phyloP scores from a whole-genome alignment of 2,888 invertebrate genomes.

The Pseudococcus jackbeardsleyi region DNA sequence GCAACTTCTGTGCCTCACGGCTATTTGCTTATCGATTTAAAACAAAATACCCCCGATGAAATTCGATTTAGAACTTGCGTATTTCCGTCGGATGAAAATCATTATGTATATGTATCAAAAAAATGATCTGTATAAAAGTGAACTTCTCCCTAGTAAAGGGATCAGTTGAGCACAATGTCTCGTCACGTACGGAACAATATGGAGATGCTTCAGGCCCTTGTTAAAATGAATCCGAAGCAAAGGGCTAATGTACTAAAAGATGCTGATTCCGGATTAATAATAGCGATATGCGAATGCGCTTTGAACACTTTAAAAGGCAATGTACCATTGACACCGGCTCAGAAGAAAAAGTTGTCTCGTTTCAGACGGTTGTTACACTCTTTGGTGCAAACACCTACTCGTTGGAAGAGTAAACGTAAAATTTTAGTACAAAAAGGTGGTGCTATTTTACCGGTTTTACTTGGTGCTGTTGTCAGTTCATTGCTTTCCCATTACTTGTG shows the following conservation, averaged over 20 bases:
- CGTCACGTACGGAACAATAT: background rate
- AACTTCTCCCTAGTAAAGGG: too few relatives aligned
- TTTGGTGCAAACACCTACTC: background rate
- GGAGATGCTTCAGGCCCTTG: background rate
- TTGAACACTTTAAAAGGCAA: constrained; percentile 60
- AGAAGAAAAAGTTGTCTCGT: constrained; percentile 40
- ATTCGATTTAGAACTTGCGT: constrained; percentile 20
- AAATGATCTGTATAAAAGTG: background rate
- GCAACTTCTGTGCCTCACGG: constrained; percentile 8
- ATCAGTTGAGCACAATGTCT: background rate
- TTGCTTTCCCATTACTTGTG: background rate
- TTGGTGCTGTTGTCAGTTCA: background rate
- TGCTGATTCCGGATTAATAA: background rate
- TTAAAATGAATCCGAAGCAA: background rate
- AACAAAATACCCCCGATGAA: constrained; percentile 35
- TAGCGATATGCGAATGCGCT: constrained; percentile 10
- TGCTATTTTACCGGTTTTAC: background rate
- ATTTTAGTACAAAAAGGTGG: background rate
- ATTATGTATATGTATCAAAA: background rate
- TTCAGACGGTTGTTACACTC: background rate
- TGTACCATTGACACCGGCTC: constrained; percentile 7
- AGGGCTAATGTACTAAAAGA: background rate
- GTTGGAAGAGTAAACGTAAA: background rate
- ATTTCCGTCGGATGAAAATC: background rate
- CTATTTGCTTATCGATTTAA: constrained; percentile 35